phyloP scores from a whole-genome alignment of 2,888 invertebrate genomes.

The Thereva nobilitata region DNA sequence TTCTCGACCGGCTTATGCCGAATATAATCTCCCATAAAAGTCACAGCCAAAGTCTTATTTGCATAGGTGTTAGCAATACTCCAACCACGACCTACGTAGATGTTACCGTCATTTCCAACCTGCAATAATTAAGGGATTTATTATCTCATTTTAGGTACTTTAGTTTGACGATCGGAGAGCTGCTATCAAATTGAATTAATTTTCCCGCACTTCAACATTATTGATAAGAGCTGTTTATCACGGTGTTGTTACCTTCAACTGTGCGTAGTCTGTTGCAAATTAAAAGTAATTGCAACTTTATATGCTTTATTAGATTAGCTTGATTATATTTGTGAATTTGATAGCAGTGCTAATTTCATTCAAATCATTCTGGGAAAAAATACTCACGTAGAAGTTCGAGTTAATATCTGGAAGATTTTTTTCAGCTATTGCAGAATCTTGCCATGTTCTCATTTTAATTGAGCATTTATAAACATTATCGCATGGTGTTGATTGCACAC shows the following conservation, averaged over 20 bases:
- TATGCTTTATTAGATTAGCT: not conserved
- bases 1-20: slow-evolving; percentile 54
- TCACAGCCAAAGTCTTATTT: slow-evolving; percentile 58
- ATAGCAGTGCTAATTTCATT: not conserved
- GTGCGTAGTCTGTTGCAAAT: not conserved
- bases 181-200: slow-evolving; percentile 22
- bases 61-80: slow-evolving; percentile 61
- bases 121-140: slow-evolving; percentile 44
- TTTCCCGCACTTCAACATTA: slow-evolving; percentile 4
- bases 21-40: slow-evolving; percentile 61
- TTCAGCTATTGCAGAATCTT: slow-evolving; percentile 58
- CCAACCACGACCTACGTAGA: slow-evolving; percentile 63
- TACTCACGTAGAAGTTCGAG: slow-evolving; percentile 56
- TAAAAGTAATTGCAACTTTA: slow-evolving; percentile 5
- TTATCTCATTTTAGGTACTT: not conserved
- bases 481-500: slow-evolving; percentile 57
- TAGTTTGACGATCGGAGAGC: not conserved
- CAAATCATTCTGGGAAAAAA: slow-evolving; percentile 29
- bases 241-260: not conserved
- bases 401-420: slow-evolving; percentile 59
- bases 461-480: slow-evolving; percentile 56
- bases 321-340: not conserved
- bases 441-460: slow-evolving; percentile 58
- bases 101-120: slow-evolving; percentile 63
- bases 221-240: slow-evolving; percentile 1